phyloP scores from a whole-genome alignment of 2,888 invertebrate species.

The Auanema sp. region DNA sequence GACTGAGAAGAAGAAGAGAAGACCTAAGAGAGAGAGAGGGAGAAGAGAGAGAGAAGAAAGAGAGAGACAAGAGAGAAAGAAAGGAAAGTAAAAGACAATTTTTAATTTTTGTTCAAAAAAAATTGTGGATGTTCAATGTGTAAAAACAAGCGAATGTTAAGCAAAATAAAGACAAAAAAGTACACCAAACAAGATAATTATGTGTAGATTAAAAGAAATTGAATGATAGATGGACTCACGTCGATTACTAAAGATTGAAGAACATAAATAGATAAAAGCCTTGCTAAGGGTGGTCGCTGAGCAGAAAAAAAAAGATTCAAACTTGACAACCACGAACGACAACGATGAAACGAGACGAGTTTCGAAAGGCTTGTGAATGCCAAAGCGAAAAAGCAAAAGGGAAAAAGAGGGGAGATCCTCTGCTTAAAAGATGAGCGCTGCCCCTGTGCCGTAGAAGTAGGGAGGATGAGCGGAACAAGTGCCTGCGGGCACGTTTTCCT shows the following conservation, averaged over 20 bases:
- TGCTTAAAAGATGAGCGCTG: too few relatives aligned
- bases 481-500: neutral
- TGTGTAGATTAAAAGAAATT: too few relatives aligned
- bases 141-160: neutral
- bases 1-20: neutral
- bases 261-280: too few relatives aligned
- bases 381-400: too few relatives aligned
- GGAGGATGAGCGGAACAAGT: neutral
- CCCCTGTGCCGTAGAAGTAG: neutral
- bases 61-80: slow-evolving; percentile 2
- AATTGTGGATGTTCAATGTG: slow-evolving; percentile 2
- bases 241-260: too few relatives aligned
- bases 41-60: slow-evolving; percentile 3
- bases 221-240: too few relatives aligned
- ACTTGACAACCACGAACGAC: too few relatives aligned
- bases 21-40: slow-evolving; percentile 2
- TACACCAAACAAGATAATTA: neutral
- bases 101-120: neutral
- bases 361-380: too few relatives aligned
- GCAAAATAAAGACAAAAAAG: slow-evolving; percentile 1
- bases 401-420: too few relatives aligned
- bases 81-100: slow-evolving; percentile 1
- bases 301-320: too few relatives aligned
- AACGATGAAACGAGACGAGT: too few relatives aligned
- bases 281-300: too few relatives aligned